A percentile compares a stretch with the other conserved stretches of the same genome.
phyloP scores from a whole-genome alignment of 2,797 vertebrate species.

The Amphiprion clarkii region DNA sequence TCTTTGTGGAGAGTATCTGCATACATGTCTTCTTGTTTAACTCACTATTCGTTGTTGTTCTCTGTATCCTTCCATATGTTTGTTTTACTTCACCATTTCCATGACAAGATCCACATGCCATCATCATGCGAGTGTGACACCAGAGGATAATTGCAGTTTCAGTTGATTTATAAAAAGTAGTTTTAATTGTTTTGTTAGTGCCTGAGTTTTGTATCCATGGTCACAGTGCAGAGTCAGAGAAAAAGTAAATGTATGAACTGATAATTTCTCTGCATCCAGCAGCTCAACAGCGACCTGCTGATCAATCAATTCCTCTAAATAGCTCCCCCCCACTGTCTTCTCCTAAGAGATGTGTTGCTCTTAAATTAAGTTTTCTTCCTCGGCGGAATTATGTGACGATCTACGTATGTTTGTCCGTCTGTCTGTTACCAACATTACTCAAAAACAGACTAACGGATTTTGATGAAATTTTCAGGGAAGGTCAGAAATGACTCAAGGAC shows the following conservation, averaged over 20 bases:
- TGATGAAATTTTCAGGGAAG: too few relatives aligned
- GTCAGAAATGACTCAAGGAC: too few relatives aligned
- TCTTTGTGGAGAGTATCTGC: not conserved
- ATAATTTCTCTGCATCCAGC: not conserved
- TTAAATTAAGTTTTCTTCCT: not conserved
- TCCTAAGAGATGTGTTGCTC: not conserved
- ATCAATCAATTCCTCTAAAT: conserved; percentile 22
- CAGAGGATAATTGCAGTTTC: conserved; percentile 4
- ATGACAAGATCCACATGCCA: not conserved
- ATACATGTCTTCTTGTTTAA: not conserved
- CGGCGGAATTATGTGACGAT: too few relatives aligned
- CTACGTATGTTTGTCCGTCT: too few relatives aligned
- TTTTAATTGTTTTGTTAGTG: not conserved
- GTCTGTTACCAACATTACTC: too few relatives aligned
- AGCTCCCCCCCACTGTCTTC: conserved; percentile 18
- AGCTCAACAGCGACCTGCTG: conserved; percentile 26
- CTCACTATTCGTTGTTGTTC: not conserved
- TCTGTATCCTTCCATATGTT: not conserved
- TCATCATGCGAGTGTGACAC: not conserved
- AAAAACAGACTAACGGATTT: too few relatives aligned
- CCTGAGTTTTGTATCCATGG: not conserved
- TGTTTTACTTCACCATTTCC: conserved; percentile 8
- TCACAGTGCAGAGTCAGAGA: not conserved
- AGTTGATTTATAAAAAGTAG: not conserved
- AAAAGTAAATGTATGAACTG: not conserved